Evolutionary conservation across 53 echinoderm and acorn worm species (phyloP).

Genomic region (Echinarachnius parma): DNA sequence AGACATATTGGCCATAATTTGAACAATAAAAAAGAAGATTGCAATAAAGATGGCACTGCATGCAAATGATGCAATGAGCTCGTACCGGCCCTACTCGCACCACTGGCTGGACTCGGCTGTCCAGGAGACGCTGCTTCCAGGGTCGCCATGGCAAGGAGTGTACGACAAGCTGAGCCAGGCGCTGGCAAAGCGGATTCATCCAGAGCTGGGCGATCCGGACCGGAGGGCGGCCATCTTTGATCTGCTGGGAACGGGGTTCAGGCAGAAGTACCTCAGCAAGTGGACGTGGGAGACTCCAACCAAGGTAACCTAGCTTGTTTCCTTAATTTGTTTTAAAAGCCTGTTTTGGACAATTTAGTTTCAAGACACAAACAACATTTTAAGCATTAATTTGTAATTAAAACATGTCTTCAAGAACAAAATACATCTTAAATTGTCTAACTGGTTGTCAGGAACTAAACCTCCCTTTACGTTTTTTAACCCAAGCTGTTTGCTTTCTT

Average conservation of each 20-base stretch:
- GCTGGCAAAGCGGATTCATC: slow-evolving; percentile 34
- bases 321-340: too few species aligned
- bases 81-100: slow-evolving; percentile 52
- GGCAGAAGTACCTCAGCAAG: slow-evolving; percentile 42
- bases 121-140: slow-evolving; percentile 74
- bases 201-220: slow-evolving; percentile 38
- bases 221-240: slow-evolving; percentile 40
- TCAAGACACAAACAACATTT: too few species aligned
- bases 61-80: slow-evolving; percentile 28
- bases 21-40: too few species aligned
- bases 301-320: too few species aligned
- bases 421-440: too few species aligned
- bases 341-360: too few species aligned
- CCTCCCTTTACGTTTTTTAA: too few species aligned
- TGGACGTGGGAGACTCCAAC: slow-evolving; percentile 26
- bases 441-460: too few species aligned
- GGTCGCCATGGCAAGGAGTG: slow-evolving; percentile 82
- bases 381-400: too few species aligned
- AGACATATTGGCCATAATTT: too few species aligned
- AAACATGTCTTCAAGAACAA: too few species aligned
- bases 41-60: slow-evolving; percentile 42
- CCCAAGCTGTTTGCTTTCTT: too few species aligned
- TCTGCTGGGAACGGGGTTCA: slow-evolving; percentile 36
- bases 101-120: slow-evolving; percentile 79
- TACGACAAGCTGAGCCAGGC: slow-evolving; percentile 42